Conservation (phyloP, 1,140 invertebrate species). For the Belonocnema kinseyi region DNA sequence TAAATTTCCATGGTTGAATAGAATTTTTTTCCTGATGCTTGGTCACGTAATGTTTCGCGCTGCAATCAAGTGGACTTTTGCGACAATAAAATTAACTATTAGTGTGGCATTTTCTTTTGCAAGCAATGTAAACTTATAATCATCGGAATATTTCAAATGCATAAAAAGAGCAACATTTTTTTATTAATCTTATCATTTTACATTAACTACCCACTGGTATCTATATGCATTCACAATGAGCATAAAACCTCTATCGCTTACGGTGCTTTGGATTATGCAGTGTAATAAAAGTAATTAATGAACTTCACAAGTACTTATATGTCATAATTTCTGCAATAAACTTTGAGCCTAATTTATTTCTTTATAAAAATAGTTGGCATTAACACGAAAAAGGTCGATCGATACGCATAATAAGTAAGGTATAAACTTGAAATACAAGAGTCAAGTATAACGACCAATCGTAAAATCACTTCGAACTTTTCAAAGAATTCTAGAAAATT, state of each 20-base stretch:
- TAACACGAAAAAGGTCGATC: too few relatives aligned
- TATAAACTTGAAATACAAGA: too few relatives aligned
- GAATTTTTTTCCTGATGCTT: background rate
- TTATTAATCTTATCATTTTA: too few relatives aligned
- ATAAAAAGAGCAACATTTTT: too few relatives aligned
- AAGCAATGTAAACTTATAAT: background rate
- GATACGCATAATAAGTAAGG: too few relatives aligned
- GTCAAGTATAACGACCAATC: too few relatives aligned
- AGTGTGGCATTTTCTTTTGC: background rate
- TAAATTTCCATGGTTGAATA: slow-evolving; percentile 1
- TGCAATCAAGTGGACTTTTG: slow-evolving; percentile 4
- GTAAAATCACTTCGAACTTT: too few relatives aligned
- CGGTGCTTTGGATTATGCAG: background rate
- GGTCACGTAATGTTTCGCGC: slow-evolving; percentile 17
- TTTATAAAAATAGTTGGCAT: background rate
- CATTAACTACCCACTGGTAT: too few relatives aligned
- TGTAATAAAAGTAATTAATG: slow-evolving; percentile 13
- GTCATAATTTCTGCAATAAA: slow-evolving; percentile 5
- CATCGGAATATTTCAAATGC: too few relatives aligned
- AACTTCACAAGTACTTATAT: slow-evolving; percentile 21
- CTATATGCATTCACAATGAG: too few relatives aligned
- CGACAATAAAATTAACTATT: slow-evolving; percentile 20
- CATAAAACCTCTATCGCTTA: slow-evolving; percentile 11
- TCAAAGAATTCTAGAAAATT: too few relatives aligned
- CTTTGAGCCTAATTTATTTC: slow-evolving; percentile 4